Conservation (phyloP, 2,113 vertebrate genomes). For the Brachyhypopomus gauderio region DNA sequence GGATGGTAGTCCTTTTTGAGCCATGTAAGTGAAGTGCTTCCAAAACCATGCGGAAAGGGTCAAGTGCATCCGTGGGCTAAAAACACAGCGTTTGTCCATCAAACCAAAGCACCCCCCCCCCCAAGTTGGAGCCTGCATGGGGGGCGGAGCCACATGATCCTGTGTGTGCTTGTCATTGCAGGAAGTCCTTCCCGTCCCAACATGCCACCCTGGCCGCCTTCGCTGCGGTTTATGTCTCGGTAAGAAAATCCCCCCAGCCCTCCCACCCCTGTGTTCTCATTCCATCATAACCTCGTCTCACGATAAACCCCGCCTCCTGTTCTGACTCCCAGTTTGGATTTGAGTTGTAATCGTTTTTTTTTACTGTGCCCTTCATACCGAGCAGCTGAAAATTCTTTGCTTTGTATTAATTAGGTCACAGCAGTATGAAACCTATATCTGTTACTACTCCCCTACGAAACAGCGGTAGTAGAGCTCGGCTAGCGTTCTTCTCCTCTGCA, state of each 20-base stretch:
- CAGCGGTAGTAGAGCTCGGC: background rate
- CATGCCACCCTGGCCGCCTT: slow-evolving; percentile 96
- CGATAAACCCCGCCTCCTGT: background rate
- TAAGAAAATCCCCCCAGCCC: slow-evolving; percentile 76
- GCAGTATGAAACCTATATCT: background rate
- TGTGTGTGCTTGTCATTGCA: slow-evolving; percentile 69
- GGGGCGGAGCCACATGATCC: background rate
- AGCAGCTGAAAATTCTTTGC: background rate
- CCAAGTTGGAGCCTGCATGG: too few species aligned
- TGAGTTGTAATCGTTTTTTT: background rate
- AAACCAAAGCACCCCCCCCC: too few species aligned
- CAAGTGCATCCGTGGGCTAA: too few species aligned
- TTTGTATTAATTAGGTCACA: slow-evolving; percentile 13
- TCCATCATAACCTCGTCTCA: background rate
- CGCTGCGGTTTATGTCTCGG: slow-evolving; percentile 95
- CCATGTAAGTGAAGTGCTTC: too few species aligned
- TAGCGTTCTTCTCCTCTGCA: slow-evolving; percentile 66
- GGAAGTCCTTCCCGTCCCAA: slow-evolving; percentile 97
- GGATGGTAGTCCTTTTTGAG: too few species aligned
- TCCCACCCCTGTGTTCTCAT: slow-evolving; percentile 7
- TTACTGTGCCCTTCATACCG: slow-evolving; percentile 2
- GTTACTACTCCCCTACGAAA: background rate
- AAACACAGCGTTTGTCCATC: too few species aligned
- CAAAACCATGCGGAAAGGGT: too few species aligned
- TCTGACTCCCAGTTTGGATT: background rate